Evolutionary conservation across 2,797 vertebrate species (phyloP).

Genomic region (Brachyalestes nurse): DNA sequence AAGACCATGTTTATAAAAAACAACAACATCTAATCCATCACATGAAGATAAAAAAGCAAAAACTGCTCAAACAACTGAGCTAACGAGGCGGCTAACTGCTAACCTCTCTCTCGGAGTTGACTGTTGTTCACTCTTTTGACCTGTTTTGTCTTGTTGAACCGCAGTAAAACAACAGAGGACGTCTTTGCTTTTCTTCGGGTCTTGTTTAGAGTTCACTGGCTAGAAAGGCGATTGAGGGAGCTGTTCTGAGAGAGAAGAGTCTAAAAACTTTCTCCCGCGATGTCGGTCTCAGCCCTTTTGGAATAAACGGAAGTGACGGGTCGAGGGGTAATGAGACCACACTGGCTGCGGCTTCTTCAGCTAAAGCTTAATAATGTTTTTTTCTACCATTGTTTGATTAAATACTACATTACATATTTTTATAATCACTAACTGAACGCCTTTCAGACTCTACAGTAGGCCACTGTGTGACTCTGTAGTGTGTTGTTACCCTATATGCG

Average conservation of each 20-base stretch:
- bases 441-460: too few relatives aligned
- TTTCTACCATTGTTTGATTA: too few relatives aligned
- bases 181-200: background rate
- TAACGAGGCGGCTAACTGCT: background rate
- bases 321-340: too few relatives aligned
- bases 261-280: background rate
- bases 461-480: too few relatives aligned
- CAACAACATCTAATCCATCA: background rate
- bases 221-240: background rate
- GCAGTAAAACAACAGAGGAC: background rate
- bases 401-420: too few relatives aligned
- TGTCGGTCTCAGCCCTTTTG: too few relatives aligned
- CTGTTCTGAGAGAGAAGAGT: background rate
- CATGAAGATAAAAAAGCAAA: background rate
- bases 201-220: background rate
- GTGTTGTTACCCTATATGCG: too few relatives aligned
- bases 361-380: too few relatives aligned
- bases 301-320: too few relatives aligned
- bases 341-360: too few relatives aligned
- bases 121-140: background rate
- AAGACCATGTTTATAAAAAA: background rate
- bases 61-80: background rate
- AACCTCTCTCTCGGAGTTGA: conserved; percentile 19
- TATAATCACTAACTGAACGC: too few relatives aligned
- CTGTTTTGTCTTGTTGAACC: conserved; percentile 15